phyloP scores from a whole-genome alignment of 1,140 invertebrate species.

The Apis laboriosa region DNA sequence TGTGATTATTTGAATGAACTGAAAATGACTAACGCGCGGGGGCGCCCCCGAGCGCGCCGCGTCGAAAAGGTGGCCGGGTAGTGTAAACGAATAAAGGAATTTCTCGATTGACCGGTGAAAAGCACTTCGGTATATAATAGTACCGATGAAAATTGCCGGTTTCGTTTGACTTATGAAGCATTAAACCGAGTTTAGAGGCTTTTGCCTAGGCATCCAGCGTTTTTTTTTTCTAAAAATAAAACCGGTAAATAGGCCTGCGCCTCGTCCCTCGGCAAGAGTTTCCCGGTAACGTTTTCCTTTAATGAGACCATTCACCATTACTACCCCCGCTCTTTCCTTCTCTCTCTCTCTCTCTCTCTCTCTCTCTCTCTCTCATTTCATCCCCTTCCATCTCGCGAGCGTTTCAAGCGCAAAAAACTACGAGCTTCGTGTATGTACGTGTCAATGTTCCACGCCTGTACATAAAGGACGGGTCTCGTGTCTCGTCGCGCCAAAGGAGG shows the following conservation, averaged over 20 bases:
- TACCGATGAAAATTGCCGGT: slow-evolving; percentile 54
- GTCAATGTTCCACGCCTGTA: slow-evolving; percentile 32
- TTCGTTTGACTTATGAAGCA: slow-evolving; percentile 51
- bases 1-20: slow-evolving; percentile 46
- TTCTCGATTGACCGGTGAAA: slow-evolving; percentile 57
- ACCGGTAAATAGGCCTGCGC: slow-evolving; percentile 48
- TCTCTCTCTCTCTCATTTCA: too few species aligned
- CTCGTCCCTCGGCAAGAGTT: slow-evolving; percentile 42
- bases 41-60: neutral
- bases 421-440: slow-evolving; percentile 25
- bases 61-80: slow-evolving; percentile 13
- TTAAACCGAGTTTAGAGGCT: slow-evolving; percentile 53
- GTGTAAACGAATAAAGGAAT: slow-evolving; percentile 46
- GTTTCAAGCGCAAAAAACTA: slow-evolving; percentile 38
- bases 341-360: neutral
- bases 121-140: slow-evolving; percentile 47
- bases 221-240: slow-evolving; percentile 46
- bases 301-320: slow-evolving; percentile 41
- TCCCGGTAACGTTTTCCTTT: slow-evolving; percentile 42
- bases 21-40: slow-evolving; percentile 7
- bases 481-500: slow-evolving; percentile 11
- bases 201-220: slow-evolving; percentile 17
- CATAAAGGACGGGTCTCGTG: slow-evolving; percentile 27
- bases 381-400: neutral
- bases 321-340: neutral